A percentile compares a stretch with the other conserved stretches of the same genome.
These are phyloP conservation scores for Butorides virescens DNA, from an alignment of 2,113 vertebrate species.

Conservation along the genomic window DNA sequence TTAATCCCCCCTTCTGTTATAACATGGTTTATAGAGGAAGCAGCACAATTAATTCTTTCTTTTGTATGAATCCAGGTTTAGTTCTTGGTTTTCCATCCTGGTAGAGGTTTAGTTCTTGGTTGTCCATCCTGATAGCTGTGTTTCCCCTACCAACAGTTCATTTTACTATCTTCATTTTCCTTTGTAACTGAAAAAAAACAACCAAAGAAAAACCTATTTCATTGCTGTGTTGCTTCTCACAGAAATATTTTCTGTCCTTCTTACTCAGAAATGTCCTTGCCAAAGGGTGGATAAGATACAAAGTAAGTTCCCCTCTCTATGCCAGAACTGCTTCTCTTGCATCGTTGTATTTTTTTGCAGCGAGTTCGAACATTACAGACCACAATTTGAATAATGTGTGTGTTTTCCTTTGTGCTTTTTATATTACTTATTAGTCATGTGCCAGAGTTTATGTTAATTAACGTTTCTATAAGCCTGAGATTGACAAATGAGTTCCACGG, in stretches of 20 bases:
- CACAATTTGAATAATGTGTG: not conserved
- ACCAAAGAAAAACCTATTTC: not conserved
- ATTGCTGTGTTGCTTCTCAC: not conserved
- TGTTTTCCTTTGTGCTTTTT: not conserved
- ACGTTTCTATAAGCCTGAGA: not conserved
- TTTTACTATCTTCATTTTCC: not conserved
- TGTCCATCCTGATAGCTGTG: not conserved
- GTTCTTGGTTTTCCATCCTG: not conserved
- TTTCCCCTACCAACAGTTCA: not conserved
- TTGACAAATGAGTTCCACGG: not conserved
- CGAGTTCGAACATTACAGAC: not conserved
- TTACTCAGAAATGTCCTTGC: conserved; percentile 21
- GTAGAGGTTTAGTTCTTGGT: not conserved
- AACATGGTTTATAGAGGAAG: not conserved
- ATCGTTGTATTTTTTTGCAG: not conserved
- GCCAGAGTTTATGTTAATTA: not conserved
- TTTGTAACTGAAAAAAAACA: not conserved
- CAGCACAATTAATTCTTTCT: not conserved
- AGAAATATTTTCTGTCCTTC: not conserved
- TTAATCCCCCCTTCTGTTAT: not conserved
- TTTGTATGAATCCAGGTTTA: not conserved
- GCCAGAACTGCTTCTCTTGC: not conserved
- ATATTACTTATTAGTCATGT: not conserved
- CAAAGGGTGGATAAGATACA: not conserved
- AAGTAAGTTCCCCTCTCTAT: not conserved